These are phyloP conservation scores for Triplophysa bombifrons DNA, from an alignment of 2,797 vertebrate species.

Conservation along the genomic window DNA sequence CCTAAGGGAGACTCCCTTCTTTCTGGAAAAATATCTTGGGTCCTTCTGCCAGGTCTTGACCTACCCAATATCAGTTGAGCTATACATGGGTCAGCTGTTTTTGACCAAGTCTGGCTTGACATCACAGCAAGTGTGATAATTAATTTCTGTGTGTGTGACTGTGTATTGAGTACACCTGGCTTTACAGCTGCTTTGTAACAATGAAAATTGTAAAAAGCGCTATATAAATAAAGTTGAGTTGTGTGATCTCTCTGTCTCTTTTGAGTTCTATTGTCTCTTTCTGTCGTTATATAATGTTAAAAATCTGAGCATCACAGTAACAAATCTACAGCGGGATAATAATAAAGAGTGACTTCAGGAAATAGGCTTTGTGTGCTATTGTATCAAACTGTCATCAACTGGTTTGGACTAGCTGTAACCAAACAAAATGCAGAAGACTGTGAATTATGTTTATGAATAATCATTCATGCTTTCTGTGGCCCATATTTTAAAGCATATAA, in stretches of 20 bases:
- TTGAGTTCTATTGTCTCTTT: neutral
- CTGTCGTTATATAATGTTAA: neutral
- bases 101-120: conserved; percentile 11
- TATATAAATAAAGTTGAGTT: too few species aligned
- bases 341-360: conserved; percentile 26
- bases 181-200: neutral
- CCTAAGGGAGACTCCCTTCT: neutral
- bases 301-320: neutral
- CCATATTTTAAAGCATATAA: neutral
- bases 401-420: conserved; percentile 35
- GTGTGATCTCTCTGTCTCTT: neutral
- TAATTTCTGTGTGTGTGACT: neutral
- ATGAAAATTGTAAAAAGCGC: too few species aligned
- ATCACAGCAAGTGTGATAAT: conserved; percentile 19
- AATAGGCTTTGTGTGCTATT: neutral
- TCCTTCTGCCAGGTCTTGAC: conserved; percentile 9
- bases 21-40: neutral
- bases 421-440: conserved; percentile 15
- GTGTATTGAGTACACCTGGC: neutral
- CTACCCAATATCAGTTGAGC: conserved; percentile 16
- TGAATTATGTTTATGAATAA: conserved; percentile 15
- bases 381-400: conserved; percentile 18
- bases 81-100: conserved; percentile 1
- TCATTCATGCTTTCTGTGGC: neutral
- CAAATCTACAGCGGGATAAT: conserved; percentile 38